Conservation (phyloP, 1,140 invertebrate species). For the Teleogryllus occipitalis region DNA sequence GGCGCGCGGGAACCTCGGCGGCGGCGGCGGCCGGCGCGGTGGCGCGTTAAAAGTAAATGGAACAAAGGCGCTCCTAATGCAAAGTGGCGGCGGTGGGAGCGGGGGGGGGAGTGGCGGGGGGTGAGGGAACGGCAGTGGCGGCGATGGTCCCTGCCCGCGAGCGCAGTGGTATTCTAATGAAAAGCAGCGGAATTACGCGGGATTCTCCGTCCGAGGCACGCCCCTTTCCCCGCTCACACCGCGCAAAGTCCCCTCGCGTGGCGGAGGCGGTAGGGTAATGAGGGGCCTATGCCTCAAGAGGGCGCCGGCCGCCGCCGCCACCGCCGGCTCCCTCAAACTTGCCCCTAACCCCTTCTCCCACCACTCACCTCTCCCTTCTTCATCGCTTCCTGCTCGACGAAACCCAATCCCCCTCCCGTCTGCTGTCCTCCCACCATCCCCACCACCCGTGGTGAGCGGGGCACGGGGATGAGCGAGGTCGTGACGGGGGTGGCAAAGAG, state of each 20-base stretch:
- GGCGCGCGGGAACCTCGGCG: no score
- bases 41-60: background rate
- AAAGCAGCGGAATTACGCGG: background rate
- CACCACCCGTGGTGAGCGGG: no score
- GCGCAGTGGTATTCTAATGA: background rate
- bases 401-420: background rate
- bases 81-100: background rate
- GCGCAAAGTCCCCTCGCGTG: background rate
- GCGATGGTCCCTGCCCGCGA: background rate
- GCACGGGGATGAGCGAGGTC: no score
- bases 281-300: background rate
- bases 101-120: background rate
- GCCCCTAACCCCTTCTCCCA: no score
- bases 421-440: no score
- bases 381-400: background rate
- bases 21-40: no score
- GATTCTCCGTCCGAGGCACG: background rate
- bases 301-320: background rate
- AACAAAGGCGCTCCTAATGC: background rate
- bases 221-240: background rate
- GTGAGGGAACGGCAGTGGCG: background rate
- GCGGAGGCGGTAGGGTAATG: background rate
- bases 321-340: background rate
- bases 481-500: no score
- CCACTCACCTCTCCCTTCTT: no score